phyloP scores from a whole-genome alignment of 2,888 invertebrate genomes.

The Pristionchus exspectatus region DNA sequence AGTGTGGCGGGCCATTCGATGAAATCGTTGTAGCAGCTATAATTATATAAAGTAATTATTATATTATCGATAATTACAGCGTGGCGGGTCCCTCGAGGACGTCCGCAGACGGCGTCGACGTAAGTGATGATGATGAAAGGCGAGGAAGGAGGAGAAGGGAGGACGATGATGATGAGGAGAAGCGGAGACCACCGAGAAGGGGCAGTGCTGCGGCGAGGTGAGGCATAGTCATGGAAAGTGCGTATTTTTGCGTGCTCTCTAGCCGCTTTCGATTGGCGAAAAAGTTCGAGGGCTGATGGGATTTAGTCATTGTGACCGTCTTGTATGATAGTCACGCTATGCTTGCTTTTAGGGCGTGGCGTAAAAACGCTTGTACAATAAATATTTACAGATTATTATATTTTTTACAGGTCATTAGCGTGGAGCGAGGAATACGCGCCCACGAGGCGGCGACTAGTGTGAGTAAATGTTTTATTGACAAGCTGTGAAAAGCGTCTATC shows the following conservation, averaged over 20 bases:
- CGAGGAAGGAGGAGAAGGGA: background rate
- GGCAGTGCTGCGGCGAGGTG: background rate
- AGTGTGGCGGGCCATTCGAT: too few species aligned
- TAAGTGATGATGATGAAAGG: background rate
- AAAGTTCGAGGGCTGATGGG: too few species aligned
- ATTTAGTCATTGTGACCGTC: too few species aligned
- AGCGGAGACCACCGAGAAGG: background rate
- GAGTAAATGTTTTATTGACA: background rate
- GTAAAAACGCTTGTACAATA: too few species aligned
- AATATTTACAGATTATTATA: too few species aligned
- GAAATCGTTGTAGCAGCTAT: too few species aligned
- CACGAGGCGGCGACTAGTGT: conserved; percentile 43
- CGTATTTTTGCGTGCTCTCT: too few species aligned
- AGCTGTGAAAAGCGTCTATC: background rate
- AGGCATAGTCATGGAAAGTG: background rate
- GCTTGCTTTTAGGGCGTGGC: too few species aligned
- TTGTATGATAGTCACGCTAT: too few species aligned
- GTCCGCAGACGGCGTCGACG: background rate
- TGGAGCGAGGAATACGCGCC: conserved; percentile 48
- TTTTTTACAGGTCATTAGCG: conserved; percentile 35
- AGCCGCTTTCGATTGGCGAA: too few species aligned
- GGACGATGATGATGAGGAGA: conserved; percentile 37
- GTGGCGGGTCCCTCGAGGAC: conserved; percentile 12
- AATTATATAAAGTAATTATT: too few species aligned
- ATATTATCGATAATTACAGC: background rate